phyloP scores from a whole-genome alignment of 2,888 invertebrate genomes.

The Sarcophaga caerulescens region DNA sequence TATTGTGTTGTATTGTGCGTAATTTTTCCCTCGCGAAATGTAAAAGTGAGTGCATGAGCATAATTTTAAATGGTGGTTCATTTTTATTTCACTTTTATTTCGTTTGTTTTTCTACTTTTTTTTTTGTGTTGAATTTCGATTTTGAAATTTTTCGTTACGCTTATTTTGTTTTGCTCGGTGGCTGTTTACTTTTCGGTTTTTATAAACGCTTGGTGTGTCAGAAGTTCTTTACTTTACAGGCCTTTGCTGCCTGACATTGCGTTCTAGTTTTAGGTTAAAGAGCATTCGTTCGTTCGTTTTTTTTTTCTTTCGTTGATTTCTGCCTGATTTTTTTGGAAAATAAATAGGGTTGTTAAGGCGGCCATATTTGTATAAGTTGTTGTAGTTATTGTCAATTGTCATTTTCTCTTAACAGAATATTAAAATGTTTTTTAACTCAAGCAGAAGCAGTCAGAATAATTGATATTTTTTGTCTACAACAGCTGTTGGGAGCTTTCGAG shows the following conservation, averaged over 20 bases:
- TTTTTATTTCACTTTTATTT: not conserved
- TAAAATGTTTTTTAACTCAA: not conserved
- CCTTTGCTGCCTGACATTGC: slow-evolving; percentile 37
- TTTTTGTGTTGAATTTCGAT: not conserved
- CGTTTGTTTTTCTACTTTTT: not conserved
- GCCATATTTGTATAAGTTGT: slow-evolving; percentile 47
- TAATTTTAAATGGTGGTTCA: slow-evolving; percentile 62
- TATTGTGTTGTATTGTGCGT: no score
- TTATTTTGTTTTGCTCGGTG: slow-evolving; percentile 79
- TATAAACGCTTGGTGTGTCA: slow-evolving; percentile 79
- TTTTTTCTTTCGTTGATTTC: not conserved
- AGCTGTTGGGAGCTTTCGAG: no score
- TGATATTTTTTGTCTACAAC: no score
- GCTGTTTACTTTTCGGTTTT: slow-evolving; percentile 78
- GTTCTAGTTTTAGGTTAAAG: not conserved
- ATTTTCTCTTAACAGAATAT: not conserved
- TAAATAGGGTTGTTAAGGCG: slow-evolving; percentile 55
- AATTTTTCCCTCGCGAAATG: no score
- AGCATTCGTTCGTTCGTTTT: slow-evolving; percentile 10
- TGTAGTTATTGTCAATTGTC: not conserved
- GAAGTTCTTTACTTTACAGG: slow-evolving; percentile 39
- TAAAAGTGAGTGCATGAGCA: slow-evolving; percentile 32
- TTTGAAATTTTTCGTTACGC: slow-evolving; percentile 70
- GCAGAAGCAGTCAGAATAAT: not conserved
- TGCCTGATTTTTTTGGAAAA: not conserved